Conservation (phyloP, 2,888 invertebrate species). For the Drosophila fulvimacula region DNA sequence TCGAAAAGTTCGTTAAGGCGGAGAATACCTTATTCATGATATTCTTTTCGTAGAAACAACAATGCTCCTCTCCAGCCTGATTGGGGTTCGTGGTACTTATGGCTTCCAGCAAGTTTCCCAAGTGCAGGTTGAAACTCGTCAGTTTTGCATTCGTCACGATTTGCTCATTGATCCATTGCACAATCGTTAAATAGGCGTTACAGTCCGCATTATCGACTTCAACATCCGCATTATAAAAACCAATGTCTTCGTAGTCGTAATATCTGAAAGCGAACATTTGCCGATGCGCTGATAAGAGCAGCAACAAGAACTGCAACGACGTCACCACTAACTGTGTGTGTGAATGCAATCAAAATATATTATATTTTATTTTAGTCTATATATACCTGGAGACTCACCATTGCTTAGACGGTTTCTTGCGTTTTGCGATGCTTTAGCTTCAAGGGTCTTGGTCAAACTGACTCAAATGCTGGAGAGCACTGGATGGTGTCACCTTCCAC, state of each 20-base stretch:
- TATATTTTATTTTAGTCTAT: background rate
- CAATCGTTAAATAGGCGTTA: constrained; percentile 13
- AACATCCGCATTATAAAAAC: too few relatives aligned
- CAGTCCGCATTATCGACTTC: constrained; percentile 12
- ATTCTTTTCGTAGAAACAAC: constrained; percentile 49
- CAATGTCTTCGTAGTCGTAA: constrained; percentile 6
- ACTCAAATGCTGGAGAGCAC: background rate
- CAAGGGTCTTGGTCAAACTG: constrained; percentile 42
- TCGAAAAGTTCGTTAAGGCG: constrained; percentile 11
- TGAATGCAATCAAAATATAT: background rate
- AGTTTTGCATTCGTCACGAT: constrained; percentile 28
- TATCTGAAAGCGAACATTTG: constrained; percentile 8
- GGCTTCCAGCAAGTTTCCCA: constrained; percentile 14
- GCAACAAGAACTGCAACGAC: constrained; percentile 25
- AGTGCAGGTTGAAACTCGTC: constrained; percentile 26
- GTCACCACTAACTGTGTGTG: constrained; percentile 8
- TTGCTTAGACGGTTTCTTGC: constrained; percentile 30
- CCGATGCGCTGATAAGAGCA: constrained; percentile 36
- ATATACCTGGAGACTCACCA: constrained; percentile 30
- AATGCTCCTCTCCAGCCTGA: constrained; percentile 3
- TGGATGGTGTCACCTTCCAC: background rate
- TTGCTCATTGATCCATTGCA: constrained; percentile 47
- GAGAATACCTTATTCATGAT: constrained; percentile 35
- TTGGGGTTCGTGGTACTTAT: constrained; percentile 5
- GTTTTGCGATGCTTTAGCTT: constrained; percentile 27